Conservation (phyloP, 2,888 invertebrate genomes). For the Drosophila histrio region DNA sequence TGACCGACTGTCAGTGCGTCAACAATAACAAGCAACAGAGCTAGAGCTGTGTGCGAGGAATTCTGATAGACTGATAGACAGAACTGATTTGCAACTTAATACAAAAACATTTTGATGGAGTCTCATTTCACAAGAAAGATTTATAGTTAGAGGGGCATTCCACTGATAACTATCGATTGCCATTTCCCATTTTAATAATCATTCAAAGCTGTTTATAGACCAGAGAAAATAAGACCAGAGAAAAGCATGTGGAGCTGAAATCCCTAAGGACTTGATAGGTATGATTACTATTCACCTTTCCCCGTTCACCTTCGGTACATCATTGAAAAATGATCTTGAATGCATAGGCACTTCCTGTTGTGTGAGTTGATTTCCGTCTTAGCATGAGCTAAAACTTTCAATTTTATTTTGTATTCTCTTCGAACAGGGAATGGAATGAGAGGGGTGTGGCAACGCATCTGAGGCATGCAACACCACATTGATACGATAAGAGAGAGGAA, state of each 20-base stretch:
- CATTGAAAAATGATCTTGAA: neutral
- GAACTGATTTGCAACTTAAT: constrained; percentile 5
- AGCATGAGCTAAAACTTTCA: constrained; percentile 61
- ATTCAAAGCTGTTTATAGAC: neutral
- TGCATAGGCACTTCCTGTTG: constrained; percentile 50
- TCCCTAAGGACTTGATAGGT: neutral
- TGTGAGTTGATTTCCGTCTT: constrained; percentile 62
- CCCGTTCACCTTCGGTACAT: neutral
- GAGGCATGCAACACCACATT: constrained; percentile 11
- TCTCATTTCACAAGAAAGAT: neutral
- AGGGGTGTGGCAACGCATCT: neutral
- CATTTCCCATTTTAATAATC: neutral
- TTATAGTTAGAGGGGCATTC: neutral
- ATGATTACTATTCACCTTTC: neutral
- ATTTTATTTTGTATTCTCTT: constrained; percentile 39
- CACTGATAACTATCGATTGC: neutral
- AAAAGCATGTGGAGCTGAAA: neutral
- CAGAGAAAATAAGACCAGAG: neutral
- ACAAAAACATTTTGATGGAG: neutral
- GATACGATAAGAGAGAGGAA: neutral
- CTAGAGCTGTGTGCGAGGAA: neutral
- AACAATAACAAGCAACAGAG: constrained; percentile 16
- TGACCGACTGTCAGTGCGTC: constrained; percentile 9
- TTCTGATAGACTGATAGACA: constrained; percentile 3
- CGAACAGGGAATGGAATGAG: neutral